Evolutionary conservation across 2,113 vertebrate genomes (phyloP), one percentile per base, ranked within the genome.

Genomic region (Siniperca knerii): DNA sequence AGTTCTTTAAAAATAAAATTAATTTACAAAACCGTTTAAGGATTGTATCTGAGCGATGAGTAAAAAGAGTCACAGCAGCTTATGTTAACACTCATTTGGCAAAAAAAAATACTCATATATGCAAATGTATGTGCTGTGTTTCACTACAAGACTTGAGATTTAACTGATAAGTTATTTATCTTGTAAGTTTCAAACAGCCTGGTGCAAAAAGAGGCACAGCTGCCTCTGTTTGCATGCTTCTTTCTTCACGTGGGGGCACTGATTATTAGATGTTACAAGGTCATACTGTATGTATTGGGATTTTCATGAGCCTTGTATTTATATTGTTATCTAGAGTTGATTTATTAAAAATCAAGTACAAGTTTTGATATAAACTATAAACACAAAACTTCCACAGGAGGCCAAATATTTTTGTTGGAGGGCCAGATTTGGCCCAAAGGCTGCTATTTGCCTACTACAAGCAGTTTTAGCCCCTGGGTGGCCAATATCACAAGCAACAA

Each of bases 401-500:
- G 52, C 2, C 4, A 55, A 55, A 76, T 50, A 61, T 16, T 52
- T 35, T 20, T 50, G n/a, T 20, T 69, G 46, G 46, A 33, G 0
- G 1, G 12, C 21, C 33, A 65, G 20, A 64, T 50, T 15, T 18
- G 11, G 46, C 8, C 29, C 29, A 71, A 50, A 6, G 29, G 29
- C 29, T 6, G 4, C 33, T 37, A 10, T 65, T 21, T 65, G 4
- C 35, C 33, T 12, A n/a, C 46, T 21, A 37, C 7, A 16, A 33
- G 37, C 11, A 6, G 25, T 37, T 68, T 84, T 61, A 67, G 23
- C 42, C 54, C 6, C 40, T 79, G 12, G 29, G 61, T 21, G 29
- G 21, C 23, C 65, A 79, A 33, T 40, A 66, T 75, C 65, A 79
- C 21, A 70, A 21, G n/a, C 33, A 44, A 62, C 16, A 55, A 33